Evolutionary conservation across 2,113 vertebrate genomes (phyloP), one percentile per base, ranked within the genome.

Genomic region (Corvus hawaiiensis): DNA sequence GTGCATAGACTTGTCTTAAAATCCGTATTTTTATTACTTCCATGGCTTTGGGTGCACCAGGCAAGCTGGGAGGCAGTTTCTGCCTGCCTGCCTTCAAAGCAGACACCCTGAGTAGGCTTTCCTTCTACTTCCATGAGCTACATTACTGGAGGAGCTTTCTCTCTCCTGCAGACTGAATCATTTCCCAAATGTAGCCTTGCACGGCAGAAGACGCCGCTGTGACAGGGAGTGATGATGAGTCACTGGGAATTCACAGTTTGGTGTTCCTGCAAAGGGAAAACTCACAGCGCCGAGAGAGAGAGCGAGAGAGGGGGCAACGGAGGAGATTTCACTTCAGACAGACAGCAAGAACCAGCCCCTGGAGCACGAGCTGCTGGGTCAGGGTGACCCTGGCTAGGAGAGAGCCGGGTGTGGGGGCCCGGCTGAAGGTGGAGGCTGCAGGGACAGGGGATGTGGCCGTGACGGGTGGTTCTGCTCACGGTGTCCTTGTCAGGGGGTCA

Each of bases 151-250:
- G 89, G 92, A 86, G 84, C 82, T 80, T 94, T 78, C 89, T 94
- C 80, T 61, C 91, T 97, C 78, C 76, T 64, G 97, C 96, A 95
- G 89, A 95, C 90, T 96, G 94, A 96, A 96, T 96, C 90, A 90
- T 89, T 97, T 97, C 95, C 96, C 94, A 96, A 95, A 95, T 87
- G 97, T 48, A 97, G 96, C 95, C 84, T 91, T 78, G 94, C 83
- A 94, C 23, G 76, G 93, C 84, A 96, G 86, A 94, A 94, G 94
- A 90, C 61, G 52, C 86, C 18, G 73, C 95, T 90, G 90, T 96
- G 94, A 88, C 62, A 95, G 93, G 84, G 91, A 98, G 80, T 56
- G 96, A 94, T 27, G 91, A 95, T 98, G 98, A 98, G 95, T 98
- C 97, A 97, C 62, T 0, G 32, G 96, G 94, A 97, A 66, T 84